phyloP scores from a whole-genome alignment of 2,113 vertebrate species.

The Furnarius figulus region DNA sequence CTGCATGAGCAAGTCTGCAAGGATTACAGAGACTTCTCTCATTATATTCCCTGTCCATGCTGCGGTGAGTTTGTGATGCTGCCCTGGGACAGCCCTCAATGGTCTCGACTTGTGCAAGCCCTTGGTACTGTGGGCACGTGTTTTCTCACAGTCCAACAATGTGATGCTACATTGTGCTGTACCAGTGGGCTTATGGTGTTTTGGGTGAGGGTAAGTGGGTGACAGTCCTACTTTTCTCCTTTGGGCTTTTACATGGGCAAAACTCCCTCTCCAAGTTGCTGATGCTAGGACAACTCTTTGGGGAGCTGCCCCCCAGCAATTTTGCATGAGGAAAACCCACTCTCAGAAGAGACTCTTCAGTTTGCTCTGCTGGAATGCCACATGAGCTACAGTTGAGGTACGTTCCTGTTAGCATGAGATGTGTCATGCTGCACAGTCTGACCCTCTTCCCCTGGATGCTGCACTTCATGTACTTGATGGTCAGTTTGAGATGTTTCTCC shows the following conservation, averaged over 20 bases:
- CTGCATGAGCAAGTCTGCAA: neutral
- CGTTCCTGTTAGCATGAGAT: neutral
- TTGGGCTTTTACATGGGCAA: neutral
- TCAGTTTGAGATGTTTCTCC: neutral
- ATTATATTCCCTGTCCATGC: neutral
- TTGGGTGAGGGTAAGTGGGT: neutral
- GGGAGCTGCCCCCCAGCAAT: neutral
- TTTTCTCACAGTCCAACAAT: neutral
- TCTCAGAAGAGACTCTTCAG: neutral
- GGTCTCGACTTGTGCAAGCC: neutral
- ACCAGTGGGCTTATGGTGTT: neutral
- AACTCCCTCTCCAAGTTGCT: neutral
- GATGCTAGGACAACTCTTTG: neutral
- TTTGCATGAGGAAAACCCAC: neutral
- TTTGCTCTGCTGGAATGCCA: neutral
- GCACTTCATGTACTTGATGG: fast-evolving
- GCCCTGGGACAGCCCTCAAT: neutral
- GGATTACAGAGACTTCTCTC: neutral
- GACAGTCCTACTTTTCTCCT: neutral
- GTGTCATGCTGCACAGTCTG: neutral
- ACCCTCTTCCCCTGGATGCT: neutral
- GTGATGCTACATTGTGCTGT: neutral
- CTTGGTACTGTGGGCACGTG: neutral
- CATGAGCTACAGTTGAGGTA: neutral
- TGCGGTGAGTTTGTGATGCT: neutral